phyloP scores from a whole-genome alignment of 2,888 invertebrate species.

The Micoletzkya japonica region DNA sequence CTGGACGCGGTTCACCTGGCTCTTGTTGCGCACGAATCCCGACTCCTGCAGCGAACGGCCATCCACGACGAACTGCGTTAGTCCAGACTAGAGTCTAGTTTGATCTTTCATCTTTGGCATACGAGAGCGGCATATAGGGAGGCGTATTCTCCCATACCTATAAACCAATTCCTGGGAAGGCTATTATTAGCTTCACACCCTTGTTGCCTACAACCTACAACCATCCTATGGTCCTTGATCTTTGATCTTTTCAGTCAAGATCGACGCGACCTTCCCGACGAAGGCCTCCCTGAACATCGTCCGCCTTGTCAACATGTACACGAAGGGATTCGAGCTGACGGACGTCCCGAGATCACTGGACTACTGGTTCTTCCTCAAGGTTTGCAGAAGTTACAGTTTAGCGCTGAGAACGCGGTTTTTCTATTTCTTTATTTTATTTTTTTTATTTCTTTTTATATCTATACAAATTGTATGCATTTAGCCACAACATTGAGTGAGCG shows the following conservation, averaged over 20 bases:
- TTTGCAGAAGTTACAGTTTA: not conserved
- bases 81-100: slow-evolving; percentile 9
- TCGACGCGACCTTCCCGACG: slow-evolving; percentile 46
- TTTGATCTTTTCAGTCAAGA: slow-evolving; percentile 44
- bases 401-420: not conserved
- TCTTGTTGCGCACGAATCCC: slow-evolving; percentile 47
- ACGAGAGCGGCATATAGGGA: too few species aligned
- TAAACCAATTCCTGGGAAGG: too few species aligned
- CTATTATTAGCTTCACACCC: too few species aligned
- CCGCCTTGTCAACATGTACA: slow-evolving; percentile 55
- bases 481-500: too few species aligned
- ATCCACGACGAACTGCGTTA: slow-evolving; percentile 46
- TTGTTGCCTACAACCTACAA: too few species aligned
- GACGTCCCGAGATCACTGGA: slow-evolving; percentile 55
- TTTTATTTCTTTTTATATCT: not conserved
- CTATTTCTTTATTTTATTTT: not conserved
- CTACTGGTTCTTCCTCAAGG: slow-evolving; percentile 57
- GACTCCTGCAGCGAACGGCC: slow-evolving; percentile 43
- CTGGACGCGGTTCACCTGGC: slow-evolving; percentile 58
- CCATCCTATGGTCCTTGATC: not conserved
- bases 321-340: slow-evolving; percentile 57
- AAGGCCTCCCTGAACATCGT: slow-evolving; percentile 56
- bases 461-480: not conserved
- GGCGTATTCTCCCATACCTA: too few species aligned
- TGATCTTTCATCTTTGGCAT: too few species aligned